A percentile compares a stretch with the other conserved stretches of the same genome.
phyloP scores from a whole-genome alignment of 2,888 invertebrate species.

The Imbricaverruca yamaguchii region DNA sequence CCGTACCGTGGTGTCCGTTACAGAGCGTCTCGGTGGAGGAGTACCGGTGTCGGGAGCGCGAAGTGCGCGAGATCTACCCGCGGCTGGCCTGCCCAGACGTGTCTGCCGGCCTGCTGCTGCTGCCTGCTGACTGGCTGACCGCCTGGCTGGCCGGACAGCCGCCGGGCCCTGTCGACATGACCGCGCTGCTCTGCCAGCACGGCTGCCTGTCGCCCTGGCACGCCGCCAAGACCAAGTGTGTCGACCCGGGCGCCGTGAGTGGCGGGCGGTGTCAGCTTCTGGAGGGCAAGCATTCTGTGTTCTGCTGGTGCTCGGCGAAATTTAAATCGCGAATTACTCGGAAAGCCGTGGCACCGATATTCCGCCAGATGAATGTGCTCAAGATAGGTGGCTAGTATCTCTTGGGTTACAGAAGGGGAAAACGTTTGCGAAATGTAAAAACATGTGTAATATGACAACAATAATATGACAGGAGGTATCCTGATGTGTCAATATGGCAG shows the following conservation, averaged over 20 bases:
- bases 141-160: slow-evolving; percentile 14
- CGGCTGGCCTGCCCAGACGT: background rate
- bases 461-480: no score
- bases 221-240: slow-evolving; percentile 45
- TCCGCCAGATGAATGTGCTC: no score
- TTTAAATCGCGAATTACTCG: no score
- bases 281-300: no score
- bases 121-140: slow-evolving; percentile 16
- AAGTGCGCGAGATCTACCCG: slow-evolving; percentile 9
- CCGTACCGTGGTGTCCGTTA: background rate
- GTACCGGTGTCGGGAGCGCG: background rate
- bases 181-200: slow-evolving; percentile 45
- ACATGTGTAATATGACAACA: no score
- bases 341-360: no score
- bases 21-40: slow-evolving; percentile 4
- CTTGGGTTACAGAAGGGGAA: no score
- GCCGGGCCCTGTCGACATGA: slow-evolving; percentile 43
- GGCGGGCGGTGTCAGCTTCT: background rate
- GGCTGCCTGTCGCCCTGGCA: slow-evolving; percentile 45
- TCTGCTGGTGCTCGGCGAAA: no score
- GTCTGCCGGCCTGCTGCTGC: background rate
- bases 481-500: no score
- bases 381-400: no score
- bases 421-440: no score
- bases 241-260: slow-evolving; percentile 41